Percentiles rank a stretch among this genome's conserved stretches.
phyloP scores from a whole-genome alignment of 2,113 vertebrate genomes.

The Alethe diademata region DNA sequence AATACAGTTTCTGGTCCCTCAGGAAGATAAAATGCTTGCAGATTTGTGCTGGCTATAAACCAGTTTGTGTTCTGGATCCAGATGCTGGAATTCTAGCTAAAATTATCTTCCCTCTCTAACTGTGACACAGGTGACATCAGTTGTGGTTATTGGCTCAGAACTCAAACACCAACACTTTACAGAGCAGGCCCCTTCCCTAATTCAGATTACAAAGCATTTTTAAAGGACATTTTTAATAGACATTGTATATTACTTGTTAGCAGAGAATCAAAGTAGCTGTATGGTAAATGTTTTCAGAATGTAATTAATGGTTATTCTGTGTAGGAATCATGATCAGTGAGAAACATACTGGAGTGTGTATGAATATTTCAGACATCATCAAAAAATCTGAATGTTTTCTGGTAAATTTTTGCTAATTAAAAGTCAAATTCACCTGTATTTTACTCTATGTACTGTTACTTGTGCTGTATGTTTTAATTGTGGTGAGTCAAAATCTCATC shows the following conservation, averaged over 20 bases:
- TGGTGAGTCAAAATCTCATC: background rate
- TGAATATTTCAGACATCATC: background rate
- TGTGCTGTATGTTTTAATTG: background rate
- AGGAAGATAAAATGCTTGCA: conserved; percentile 8
- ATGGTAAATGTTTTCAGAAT: background rate
- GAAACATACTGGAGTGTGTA: background rate
- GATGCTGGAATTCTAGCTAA: background rate
- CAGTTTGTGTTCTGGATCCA: background rate
- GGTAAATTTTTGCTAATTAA: background rate
- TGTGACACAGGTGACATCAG: background rate
- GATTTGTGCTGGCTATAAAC: background rate
- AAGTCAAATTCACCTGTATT: background rate
- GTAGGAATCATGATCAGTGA: background rate
- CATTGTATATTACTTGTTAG: background rate
- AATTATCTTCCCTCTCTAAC: background rate
- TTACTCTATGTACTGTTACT: background rate
- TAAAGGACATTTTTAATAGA: background rate
- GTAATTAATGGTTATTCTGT: background rate
- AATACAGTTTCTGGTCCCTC: background rate
- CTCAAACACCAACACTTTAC: background rate
- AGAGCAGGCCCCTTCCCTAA: background rate
- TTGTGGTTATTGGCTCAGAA: background rate
- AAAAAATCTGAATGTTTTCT: background rate
- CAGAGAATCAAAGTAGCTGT: background rate
- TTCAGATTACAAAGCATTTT: background rate